Conservation (phyloP, 1,140 invertebrate genomes). For the Listronotus bonariensis region DNA sequence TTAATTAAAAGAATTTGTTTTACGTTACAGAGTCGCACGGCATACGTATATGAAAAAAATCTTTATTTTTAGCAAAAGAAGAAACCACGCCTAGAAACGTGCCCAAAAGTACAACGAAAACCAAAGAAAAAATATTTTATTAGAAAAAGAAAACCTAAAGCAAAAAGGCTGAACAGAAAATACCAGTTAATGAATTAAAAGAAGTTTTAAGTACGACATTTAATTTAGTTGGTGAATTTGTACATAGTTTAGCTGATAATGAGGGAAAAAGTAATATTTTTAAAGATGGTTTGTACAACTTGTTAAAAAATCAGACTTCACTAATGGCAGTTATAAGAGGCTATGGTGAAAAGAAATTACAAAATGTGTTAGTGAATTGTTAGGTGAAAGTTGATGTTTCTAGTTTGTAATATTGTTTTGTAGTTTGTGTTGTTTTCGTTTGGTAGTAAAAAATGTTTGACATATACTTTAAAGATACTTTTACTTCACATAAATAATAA, state of each 20-base stretch:
- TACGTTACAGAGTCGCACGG: no score
- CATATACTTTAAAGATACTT: no score
- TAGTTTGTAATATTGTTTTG: no score
- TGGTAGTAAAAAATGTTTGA: no score
- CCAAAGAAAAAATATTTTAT: conserved; percentile 18
- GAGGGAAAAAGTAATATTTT: background rate
- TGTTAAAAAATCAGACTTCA: conserved; percentile 25
- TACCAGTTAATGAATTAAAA: conserved; percentile 23
- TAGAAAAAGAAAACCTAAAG: conserved; percentile 17
- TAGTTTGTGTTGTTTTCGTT: no score
- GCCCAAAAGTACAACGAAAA: conserved; percentile 17
- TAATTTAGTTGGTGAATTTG: conserved; percentile 18
- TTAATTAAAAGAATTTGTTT: no score
- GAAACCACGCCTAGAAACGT: conserved; percentile 10
- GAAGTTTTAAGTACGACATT: conserved; percentile 14
- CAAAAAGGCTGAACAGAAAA: conserved; percentile 21
- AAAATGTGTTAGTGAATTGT: conserved; percentile 3
- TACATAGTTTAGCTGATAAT: conserved; percentile 10
- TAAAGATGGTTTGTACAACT: conserved; percentile 12
- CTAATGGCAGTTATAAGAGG: conserved; percentile 10
- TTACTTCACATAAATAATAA: no score
- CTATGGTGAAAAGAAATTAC: background rate
- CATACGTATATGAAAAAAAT: no score
- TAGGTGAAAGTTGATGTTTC: conserved; percentile 6
- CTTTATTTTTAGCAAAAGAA: conserved; percentile 12